Evolutionary conservation across 1,140 invertebrate species (phyloP).

Genomic region (Drosophila mayri): DNA sequence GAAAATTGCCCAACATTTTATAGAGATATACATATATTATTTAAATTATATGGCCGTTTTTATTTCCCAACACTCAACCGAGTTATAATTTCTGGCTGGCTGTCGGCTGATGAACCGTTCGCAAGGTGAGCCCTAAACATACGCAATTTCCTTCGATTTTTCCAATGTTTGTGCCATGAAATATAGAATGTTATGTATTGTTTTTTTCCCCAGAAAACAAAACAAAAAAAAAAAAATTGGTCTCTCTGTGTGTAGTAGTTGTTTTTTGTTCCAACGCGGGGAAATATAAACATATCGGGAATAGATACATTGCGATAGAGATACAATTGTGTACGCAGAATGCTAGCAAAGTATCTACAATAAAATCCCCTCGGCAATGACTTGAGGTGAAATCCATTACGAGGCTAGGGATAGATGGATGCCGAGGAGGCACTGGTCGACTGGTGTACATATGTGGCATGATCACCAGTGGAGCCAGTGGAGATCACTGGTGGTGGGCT

Average conservation of each 20-base stretch:
- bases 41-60: conserved; percentile 18
- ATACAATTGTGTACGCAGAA: conserved; percentile 63
- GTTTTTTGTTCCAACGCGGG: conserved; percentile 21
- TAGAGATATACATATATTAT: conserved; percentile 1
- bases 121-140: conserved; percentile 13
- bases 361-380: conserved; percentile 71
- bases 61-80: conserved; percentile 24
- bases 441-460: conserved; percentile 14
- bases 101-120: conserved; percentile 27
- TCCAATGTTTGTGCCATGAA: conserved; percentile 48
- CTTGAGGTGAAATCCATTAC: conserved; percentile 54
- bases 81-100: conserved; percentile 14
- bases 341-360: conserved; percentile 56
- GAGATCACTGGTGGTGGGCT: neutral
- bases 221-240: neutral
- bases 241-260: conserved; percentile 23
- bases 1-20: neutral
- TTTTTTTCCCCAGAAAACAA: conserved; percentile 55
- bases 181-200: conserved; percentile 59
- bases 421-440: neutral
- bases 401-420: neutral
- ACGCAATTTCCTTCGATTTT: conserved; percentile 34
- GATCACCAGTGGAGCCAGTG: conserved; percentile 3
- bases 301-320: conserved; percentile 40
- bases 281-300: conserved; percentile 62